These are phyloP conservation scores for Pentalonia nigronervosa DNA, from an alignment of 1,140 invertebrate species.

Conservation along the genomic window DNA sequence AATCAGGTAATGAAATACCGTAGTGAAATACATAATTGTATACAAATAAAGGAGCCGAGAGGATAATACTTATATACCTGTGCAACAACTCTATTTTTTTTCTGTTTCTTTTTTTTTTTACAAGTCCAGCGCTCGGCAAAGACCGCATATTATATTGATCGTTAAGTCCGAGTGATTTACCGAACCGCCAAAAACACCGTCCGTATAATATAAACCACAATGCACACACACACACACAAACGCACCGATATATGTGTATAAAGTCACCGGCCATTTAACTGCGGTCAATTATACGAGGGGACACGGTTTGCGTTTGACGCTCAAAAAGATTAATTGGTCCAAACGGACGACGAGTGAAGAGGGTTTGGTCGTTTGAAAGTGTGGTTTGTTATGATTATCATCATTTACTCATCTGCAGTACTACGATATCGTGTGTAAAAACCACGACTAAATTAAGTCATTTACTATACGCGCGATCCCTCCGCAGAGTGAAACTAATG, in stretches of 20 bases:
- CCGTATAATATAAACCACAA: background rate
- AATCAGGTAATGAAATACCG: background rate
- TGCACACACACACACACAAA: background rate
- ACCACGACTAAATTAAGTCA: background rate
- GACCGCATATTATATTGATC: background rate
- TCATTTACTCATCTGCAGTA: conserved; percentile 14
- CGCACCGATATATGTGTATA: background rate
- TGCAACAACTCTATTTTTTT: background rate
- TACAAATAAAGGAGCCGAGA: background rate
- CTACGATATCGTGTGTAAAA: background rate
- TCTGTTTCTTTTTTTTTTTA: background rate
- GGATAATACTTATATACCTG: background rate
- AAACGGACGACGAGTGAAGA: conserved; percentile 5
- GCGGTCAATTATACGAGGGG: conserved; percentile 31
- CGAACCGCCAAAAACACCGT: conserved; percentile 39
- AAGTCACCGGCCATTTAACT: background rate
- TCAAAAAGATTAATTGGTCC: conserved; percentile 39
- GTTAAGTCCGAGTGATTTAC: conserved; percentile 37
- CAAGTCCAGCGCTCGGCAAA: background rate
- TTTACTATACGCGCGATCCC: too few species aligned
- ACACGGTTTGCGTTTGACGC: conserved; percentile 31
- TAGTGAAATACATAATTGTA: background rate
- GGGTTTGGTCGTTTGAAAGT: conserved; percentile 1
- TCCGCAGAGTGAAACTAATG: background rate
- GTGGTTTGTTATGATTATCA: conserved; percentile 10